Evolutionary conservation across 2,888 invertebrate species (phyloP).

Genomic region (Patella depressa): DNA sequence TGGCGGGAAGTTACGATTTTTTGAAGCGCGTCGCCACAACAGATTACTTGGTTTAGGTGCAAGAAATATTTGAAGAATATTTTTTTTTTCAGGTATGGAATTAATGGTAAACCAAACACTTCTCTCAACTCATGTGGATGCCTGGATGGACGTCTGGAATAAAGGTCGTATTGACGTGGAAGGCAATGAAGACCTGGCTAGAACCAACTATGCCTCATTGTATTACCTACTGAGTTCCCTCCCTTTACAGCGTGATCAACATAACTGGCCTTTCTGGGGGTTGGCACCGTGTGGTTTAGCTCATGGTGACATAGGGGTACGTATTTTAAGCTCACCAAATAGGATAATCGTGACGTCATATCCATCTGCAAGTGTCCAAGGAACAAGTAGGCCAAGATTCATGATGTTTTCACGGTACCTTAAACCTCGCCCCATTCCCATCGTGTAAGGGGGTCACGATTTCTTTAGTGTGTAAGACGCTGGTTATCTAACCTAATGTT

Average conservation of each 20-base stretch:
- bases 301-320: conserved; percentile 52
- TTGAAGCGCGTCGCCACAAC: too few relatives aligned
- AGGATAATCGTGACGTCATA: too few relatives aligned
- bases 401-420: too few relatives aligned
- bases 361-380: too few relatives aligned
- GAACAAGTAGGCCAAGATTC: too few relatives aligned
- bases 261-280: conserved; percentile 62
- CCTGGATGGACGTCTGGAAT: conserved; percentile 63
- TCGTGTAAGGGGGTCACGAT: background rate
- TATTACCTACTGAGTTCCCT: conserved; percentile 68
- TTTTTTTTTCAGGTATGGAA: conserved; percentile 35
- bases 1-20: too few relatives aligned
- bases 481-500: too few relatives aligned
- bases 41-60: too few relatives aligned
- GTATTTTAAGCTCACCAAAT: background rate
- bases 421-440: background rate
- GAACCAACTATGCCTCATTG: conserved; percentile 56
- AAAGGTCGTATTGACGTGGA: conserved; percentile 61
- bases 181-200: conserved; percentile 56
- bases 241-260: conserved; percentile 49
- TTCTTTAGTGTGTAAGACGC: too few relatives aligned
- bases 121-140: conserved; percentile 51
- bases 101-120: conserved; percentile 41
- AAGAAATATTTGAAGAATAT: background rate
- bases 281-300: conserved; percentile 68